A percentile compares a stretch with the other conserved stretches of the same genome.
Conservation (phyloP, 2,797 vertebrate genomes). For the Valencia hispanica region DNA sequence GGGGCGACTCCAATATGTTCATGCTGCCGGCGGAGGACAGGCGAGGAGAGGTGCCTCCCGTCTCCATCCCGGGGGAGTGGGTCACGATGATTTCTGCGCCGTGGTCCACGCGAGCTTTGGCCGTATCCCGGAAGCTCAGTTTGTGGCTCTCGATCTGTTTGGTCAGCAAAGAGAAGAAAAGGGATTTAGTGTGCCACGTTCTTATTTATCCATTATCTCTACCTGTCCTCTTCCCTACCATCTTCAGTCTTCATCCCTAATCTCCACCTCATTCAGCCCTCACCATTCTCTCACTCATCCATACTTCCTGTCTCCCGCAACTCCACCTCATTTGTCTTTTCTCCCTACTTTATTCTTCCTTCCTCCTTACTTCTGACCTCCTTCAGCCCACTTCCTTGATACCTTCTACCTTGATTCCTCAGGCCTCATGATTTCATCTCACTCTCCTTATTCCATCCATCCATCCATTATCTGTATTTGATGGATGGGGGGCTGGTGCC, state of each 20-base stretch:
- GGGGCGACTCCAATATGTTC: conserved; percentile 92
- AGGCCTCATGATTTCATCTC: too few species aligned
- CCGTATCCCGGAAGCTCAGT: conserved; percentile 90
- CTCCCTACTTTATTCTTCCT: too few species aligned
- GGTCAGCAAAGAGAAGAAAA: neutral
- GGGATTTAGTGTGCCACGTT: neutral
- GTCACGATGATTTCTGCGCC: conserved; percentile 91
- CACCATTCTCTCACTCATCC: neutral
- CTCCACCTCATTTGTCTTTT: neutral
- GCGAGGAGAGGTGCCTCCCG: conserved; percentile 88
- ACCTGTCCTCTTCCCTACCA: neutral
- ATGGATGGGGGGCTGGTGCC: too few species aligned
- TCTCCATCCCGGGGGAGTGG: conserved; percentile 85
- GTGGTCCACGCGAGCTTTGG: conserved; percentile 94
- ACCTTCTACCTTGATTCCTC: too few species aligned
- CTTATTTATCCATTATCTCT: too few species aligned
- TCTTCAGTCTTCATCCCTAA: neutral
- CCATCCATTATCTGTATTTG: too few species aligned
- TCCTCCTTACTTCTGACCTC: too few species aligned
- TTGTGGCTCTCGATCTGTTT: conserved; percentile 95
- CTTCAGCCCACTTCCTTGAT: too few species aligned
- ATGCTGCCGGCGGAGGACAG: conserved; percentile 93
- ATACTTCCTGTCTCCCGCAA: neutral
- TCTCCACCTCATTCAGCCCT: neutral
- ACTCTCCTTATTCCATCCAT: too few species aligned